These are phyloP conservation scores for Drosophila sordidula DNA, from an alignment of 2,888 invertebrate species.

Conservation along the genomic window DNA sequence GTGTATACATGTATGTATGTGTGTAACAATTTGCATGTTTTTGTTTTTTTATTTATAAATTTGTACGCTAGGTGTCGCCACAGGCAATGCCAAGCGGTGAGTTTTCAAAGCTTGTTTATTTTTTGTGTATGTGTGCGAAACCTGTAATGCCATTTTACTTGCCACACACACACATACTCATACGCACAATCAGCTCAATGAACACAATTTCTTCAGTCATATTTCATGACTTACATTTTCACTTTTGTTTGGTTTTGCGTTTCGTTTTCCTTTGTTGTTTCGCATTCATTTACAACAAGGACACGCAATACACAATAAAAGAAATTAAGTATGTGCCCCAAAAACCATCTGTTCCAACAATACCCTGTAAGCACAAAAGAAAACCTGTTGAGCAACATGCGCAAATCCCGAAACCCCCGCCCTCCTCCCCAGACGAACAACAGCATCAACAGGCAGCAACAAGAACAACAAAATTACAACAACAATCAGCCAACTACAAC, in stretches of 20 bases:
- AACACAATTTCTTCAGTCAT: conserved; percentile 10
- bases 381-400: conserved; percentile 17
- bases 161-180: neutral
- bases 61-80: conserved; percentile 52
- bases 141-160: neutral
- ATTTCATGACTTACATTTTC: conserved; percentile 10
- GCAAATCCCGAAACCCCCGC: neutral
- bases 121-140: conserved; percentile 3
- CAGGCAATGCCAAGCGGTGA: conserved; percentile 60
- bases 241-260: conserved; percentile 2
- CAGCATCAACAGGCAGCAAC: conserved; percentile 17
- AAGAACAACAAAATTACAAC: conserved; percentile 25
- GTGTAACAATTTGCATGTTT: conserved; percentile 30
- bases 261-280: conserved; percentile 37
- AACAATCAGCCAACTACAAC: conserved; percentile 18
- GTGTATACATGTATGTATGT: conserved; percentile 41
- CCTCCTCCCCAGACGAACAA: conserved; percentile 20
- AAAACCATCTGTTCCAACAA: neutral
- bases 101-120: conserved; percentile 34
- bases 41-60: conserved; percentile 19
- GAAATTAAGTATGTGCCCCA: neutral
- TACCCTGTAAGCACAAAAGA: conserved; percentile 1
- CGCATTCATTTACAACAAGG: conserved; percentile 30
- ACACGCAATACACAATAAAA: conserved; percentile 34
- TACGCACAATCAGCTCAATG: neutral